Percentiles rank a stretch among this genome's conserved stretches.
phyloP scores from a whole-genome alignment of 2,113 vertebrate genomes.

The Colaptes auratus region DNA sequence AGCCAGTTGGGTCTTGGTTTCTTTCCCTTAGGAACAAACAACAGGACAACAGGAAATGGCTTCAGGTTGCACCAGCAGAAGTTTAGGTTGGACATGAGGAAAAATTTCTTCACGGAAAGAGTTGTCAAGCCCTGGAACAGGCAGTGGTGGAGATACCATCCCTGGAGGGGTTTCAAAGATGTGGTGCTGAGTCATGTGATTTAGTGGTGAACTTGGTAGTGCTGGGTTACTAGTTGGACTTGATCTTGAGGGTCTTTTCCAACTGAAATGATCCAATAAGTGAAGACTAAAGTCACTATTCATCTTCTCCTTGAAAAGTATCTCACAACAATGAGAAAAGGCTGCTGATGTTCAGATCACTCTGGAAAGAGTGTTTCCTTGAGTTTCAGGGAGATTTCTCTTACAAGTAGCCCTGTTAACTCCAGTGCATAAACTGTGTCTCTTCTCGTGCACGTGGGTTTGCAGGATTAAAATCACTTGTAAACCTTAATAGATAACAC shows the following conservation, averaged over 20 bases:
- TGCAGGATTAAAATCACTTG: background rate
- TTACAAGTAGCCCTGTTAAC: background rate
- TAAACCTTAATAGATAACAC: background rate
- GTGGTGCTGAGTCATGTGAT: background rate
- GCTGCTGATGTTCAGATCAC: background rate
- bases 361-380: background rate
- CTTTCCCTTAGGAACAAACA: background rate
- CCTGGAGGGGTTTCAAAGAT: background rate
- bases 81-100: background rate
- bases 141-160: background rate
- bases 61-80: background rate
- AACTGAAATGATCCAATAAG: background rate
- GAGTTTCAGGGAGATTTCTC: background rate
- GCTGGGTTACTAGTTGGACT: background rate
- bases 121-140: background rate
- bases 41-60: background rate
- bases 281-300: background rate
- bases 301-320: background rate
- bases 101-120: background rate
- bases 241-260: background rate
- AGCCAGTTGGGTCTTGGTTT: background rate
- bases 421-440: background rate
- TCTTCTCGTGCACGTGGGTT: accelerated
- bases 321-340: background rate
- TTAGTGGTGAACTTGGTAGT: background rate